A percentile compares a stretch with the other conserved stretches of the same genome.
Evolutionary conservation across 2,113 vertebrate species (phyloP).

Genomic region (Neolamprologus toae): DNA sequence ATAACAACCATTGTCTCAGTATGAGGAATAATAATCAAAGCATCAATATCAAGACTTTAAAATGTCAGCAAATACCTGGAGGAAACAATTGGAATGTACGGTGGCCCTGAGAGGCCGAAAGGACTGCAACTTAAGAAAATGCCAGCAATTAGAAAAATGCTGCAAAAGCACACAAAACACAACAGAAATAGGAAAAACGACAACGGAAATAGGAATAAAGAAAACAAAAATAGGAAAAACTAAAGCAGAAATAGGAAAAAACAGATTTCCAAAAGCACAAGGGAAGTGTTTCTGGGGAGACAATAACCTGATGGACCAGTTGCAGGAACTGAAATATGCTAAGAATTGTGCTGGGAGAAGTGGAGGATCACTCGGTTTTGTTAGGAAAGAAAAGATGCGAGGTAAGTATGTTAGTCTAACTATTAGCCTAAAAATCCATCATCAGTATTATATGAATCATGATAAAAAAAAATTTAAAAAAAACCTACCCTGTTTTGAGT

Average conservation of each 20-base stretch:
- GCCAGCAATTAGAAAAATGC: not conserved
- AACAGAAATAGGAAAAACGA: not conserved
- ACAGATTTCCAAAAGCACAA: not conserved
- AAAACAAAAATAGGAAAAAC: not conserved
- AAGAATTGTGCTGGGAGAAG: not conserved
- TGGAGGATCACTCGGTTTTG: not conserved
- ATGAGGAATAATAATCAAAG: not conserved
- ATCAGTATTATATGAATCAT: not conserved
- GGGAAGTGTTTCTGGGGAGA: not conserved
- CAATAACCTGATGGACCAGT: not conserved
- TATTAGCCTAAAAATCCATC: not conserved
- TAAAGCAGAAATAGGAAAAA: not conserved
- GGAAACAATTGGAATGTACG: not conserved
- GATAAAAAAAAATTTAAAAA: rapidly evolving
- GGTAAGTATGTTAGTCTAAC: not conserved
- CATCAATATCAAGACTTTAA: not conserved
- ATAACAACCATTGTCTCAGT: not conserved
- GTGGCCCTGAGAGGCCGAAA: not conserved
- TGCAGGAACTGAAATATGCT: not conserved
- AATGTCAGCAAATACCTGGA: not conserved
- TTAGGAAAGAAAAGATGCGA: not conserved
- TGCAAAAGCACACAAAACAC: not conserved
- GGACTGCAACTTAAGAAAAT: not conserved
- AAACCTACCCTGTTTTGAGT: not conserved
- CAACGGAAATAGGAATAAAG: not conserved